These are phyloP conservation scores for Eristalinus aeneus DNA, from an alignment of 2,888 invertebrate species.

Conservation along the genomic window DNA sequence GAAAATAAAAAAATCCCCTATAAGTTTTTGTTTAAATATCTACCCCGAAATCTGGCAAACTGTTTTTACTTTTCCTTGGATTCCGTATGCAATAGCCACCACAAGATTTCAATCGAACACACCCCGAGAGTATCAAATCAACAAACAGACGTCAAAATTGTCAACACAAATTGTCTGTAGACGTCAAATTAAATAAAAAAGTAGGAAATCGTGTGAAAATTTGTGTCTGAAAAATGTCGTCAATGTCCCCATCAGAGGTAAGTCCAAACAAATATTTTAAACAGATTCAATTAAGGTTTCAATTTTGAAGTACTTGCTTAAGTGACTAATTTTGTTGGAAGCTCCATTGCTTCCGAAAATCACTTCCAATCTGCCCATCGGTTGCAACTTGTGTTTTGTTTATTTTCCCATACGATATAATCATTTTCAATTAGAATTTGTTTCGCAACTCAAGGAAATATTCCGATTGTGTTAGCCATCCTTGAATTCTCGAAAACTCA, in stretches of 20 bases:
- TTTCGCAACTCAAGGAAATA: neutral
- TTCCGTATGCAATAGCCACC: neutral
- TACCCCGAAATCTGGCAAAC: too few species aligned
- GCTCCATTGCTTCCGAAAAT: neutral
- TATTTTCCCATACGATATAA: neutral
- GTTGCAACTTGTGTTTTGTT: neutral
- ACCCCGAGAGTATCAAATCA: neutral
- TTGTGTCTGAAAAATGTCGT: slow-evolving; percentile 82
- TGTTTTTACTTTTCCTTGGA: neutral
- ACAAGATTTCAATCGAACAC: neutral
- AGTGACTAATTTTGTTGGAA: too few species aligned
- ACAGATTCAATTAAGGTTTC: neutral
- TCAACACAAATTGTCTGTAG: slow-evolving; percentile 48
- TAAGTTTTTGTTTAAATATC: too few species aligned
- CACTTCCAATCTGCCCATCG: neutral
- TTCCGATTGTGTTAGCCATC: neutral
- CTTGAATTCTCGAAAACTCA: neutral
- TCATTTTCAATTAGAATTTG: neutral
- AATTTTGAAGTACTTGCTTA: too few species aligned
- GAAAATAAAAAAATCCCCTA: too few species aligned
- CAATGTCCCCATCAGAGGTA: slow-evolving; percentile 89
- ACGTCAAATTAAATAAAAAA: slow-evolving; percentile 44
- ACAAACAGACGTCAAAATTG: slow-evolving; percentile 63
- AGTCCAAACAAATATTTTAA: slow-evolving; percentile 75
- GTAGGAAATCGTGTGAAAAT: slow-evolving; percentile 46